Conservation (phyloP, 2,113 vertebrate species). For the Zeus faber region DNA sequence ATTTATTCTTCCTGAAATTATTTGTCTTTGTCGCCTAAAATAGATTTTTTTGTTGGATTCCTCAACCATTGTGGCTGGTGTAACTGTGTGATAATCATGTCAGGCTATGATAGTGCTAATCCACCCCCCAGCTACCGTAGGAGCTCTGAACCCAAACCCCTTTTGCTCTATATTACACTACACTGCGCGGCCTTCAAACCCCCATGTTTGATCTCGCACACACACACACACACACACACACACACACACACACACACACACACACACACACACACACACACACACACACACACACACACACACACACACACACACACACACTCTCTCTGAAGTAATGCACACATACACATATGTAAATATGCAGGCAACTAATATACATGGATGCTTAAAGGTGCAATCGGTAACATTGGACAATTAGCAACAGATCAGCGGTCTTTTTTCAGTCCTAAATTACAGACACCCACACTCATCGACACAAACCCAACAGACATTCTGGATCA, state of each 20-base stretch:
- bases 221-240: not conserved
- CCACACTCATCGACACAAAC: not conserved
- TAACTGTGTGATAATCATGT: slow-evolving; percentile 36
- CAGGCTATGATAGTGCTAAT: slow-evolving; percentile 43
- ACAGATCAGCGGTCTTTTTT: no score
- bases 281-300: not conserved
- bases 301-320: not conserved
- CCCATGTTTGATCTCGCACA: not conserved
- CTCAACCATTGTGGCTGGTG: slow-evolving; percentile 5
- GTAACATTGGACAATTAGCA: no score
- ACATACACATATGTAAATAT: not conserved
- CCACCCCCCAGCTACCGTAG: slow-evolving; percentile 19
- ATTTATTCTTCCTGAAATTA: slow-evolving; percentile 31
- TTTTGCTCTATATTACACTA: slow-evolving; percentile 13
- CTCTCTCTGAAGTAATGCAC: not conserved
- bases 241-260: not conserved
- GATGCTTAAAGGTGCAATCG: no score
- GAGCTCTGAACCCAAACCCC: no score
- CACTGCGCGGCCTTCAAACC: slow-evolving; percentile 13
- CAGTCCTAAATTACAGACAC: no score
- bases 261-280: no score
- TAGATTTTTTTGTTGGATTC: slow-evolving; percentile 19
- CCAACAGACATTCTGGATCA: not conserved
- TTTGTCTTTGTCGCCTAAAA: slow-evolving; percentile 45
- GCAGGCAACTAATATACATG: no score